phyloP scores from a whole-genome alignment of 2,888 invertebrate species.

The Melanostoma mellinum region DNA sequence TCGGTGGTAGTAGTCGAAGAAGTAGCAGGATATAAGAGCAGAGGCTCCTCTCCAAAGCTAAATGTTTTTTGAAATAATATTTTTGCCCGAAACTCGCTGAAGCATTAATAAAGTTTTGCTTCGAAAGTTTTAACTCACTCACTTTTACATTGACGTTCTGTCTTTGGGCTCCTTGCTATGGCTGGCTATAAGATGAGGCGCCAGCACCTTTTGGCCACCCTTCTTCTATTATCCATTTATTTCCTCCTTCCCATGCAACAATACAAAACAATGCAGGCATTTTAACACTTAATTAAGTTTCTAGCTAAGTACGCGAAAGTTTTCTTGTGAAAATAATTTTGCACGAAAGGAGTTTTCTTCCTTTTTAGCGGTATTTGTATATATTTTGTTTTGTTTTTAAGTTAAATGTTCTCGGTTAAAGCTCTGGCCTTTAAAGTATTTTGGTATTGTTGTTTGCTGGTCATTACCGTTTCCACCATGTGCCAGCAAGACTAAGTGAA shows the following conservation, averaged over 20 bases:
- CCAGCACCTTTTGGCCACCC: neutral
- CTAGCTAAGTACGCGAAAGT: conserved; percentile 44
- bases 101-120: conserved; percentile 56
- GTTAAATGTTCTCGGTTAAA: neutral
- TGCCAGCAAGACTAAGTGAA: conserved; percentile 27
- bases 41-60: conserved; percentile 16
- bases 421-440: no score
- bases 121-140: conserved; percentile 44
- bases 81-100: conserved; percentile 41
- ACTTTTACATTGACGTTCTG: neutral
- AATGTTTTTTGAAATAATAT: conserved; percentile 37
- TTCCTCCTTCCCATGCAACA: neutral
- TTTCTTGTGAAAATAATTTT: conserved; percentile 47
- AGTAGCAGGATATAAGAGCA: neutral
- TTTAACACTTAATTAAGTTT: conserved; percentile 62
- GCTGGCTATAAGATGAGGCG: no score
- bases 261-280: conserved; percentile 18
- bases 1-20: neutral
- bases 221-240: no score
- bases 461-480: neutral
- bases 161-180: neutral
- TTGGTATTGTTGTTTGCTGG: no score
- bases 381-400: neutral
- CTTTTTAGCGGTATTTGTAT: conserved; percentile 6
- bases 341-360: conserved; percentile 12